These are phyloP conservation scores for Tanypteryx hageni DNA, from an alignment of 2,888 invertebrate species.

Conservation along the genomic window DNA sequence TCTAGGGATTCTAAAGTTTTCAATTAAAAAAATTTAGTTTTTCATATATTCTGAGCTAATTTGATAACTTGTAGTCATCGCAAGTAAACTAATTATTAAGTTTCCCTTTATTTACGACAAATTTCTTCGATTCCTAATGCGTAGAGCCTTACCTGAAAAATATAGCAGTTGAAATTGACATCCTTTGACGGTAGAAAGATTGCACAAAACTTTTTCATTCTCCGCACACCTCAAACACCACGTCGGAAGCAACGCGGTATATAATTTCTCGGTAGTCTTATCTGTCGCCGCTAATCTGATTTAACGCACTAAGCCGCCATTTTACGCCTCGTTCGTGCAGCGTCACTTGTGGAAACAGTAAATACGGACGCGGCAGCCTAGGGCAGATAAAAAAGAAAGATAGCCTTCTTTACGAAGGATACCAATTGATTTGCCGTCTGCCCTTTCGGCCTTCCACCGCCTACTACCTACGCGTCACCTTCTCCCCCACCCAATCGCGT, in stretches of 20 bases:
- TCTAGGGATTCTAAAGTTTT: no score
- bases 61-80: no score
- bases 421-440: slow-evolving; percentile 14
- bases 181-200: no score
- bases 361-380: not conserved
- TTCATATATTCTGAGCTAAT: no score
- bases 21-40: no score
- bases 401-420: not conserved
- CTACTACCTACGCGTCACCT: not conserved
- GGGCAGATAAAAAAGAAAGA: not conserved
- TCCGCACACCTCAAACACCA: not conserved
- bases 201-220: not conserved
- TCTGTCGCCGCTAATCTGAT: slow-evolving; percentile 9
- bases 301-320: not conserved
- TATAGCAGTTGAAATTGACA: no score
- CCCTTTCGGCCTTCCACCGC: not conserved
- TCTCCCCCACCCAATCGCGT: no score
- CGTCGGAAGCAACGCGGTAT: not conserved
- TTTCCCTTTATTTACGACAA: no score
- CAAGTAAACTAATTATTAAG: no score
- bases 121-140: no score
- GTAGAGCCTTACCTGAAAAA: no score
- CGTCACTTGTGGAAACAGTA: not conserved
- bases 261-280: not conserved
- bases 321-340: not conserved